Evolutionary conservation across 1,140 invertebrate species (phyloP).

Genomic region (Ptiloglossa arizonensis): DNA sequence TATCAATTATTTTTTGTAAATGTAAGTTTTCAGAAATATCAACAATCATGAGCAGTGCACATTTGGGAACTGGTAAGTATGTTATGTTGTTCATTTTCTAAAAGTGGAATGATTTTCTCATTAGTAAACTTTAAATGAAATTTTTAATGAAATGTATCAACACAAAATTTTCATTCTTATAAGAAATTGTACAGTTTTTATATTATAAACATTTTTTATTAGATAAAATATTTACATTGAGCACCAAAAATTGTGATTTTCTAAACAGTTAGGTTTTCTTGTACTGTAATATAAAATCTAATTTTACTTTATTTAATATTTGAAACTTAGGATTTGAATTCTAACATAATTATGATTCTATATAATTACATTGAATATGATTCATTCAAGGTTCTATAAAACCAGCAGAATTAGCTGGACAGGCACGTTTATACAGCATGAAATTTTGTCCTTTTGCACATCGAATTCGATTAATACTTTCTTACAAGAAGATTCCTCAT

Average conservation of each 20-base stretch:
- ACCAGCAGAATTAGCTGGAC: constrained; percentile 77
- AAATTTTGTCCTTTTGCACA: constrained; percentile 85
- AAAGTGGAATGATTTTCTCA: neutral
- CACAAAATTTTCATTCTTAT: neutral
- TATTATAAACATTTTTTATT: no score
- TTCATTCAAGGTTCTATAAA: constrained; percentile 74
- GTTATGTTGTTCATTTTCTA: neutral
- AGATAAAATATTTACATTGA: no score
- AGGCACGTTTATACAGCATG: constrained; percentile 84
- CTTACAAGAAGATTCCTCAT: constrained; percentile 81
- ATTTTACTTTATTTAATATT: neutral
- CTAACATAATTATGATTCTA: neutral
- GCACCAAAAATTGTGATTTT: no score
- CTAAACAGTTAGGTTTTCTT: no score
- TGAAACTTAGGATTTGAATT: neutral
- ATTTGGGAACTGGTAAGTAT: constrained; percentile 48
- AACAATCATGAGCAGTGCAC: constrained; percentile 38
- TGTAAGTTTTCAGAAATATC: no score
- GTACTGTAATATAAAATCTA: neutral
- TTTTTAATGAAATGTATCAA: neutral
- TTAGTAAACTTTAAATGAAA: neutral
- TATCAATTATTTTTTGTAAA: no score
- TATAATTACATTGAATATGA: neutral
- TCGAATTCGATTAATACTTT: constrained; percentile 82
- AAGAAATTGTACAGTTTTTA: neutral